Evolutionary conservation across 1,140 invertebrate genomes (phyloP).

Genomic region (Pygmarrhopalites habei): DNA sequence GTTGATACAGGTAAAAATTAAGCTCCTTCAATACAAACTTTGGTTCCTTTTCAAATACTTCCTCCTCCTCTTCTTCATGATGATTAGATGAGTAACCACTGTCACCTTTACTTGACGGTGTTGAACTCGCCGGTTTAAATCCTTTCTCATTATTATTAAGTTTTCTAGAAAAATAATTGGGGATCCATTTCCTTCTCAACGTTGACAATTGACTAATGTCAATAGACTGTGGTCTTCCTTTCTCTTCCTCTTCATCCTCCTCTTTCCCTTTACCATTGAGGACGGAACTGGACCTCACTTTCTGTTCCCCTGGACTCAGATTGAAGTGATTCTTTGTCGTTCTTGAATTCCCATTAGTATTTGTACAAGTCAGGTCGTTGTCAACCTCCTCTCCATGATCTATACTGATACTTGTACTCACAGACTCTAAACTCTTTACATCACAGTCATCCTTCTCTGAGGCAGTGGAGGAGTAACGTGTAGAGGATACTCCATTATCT

Average conservation of each 20-base stretch:
- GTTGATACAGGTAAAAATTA: conserved; percentile 33
- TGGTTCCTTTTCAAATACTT: not conserved
- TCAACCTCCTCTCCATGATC: not conserved
- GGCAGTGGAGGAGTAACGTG: not conserved
- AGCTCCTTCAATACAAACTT: conserved; percentile 5
- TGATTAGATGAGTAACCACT: not conserved
- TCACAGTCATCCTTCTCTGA: not conserved
- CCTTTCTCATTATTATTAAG: too few relatives aligned
- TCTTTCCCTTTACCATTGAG: not conserved
- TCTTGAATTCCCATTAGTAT: not conserved
- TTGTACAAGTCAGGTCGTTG: not conserved
- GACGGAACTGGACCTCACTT: not conserved
- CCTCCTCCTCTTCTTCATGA: not conserved
- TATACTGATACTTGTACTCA: conserved; percentile 1
- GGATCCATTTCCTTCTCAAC: conserved; percentile 8
- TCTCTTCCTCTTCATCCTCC: not conserved
- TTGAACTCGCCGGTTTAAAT: too few relatives aligned
- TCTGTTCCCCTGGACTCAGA: not conserved
- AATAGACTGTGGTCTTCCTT: conserved; percentile 16
- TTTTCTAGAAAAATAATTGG: conserved; percentile 13
- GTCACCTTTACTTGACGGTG: not conserved
- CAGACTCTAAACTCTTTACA: not conserved
- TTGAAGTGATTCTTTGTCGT: not conserved
- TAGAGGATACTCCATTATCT: not conserved
- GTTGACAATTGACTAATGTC: conserved; percentile 18